These are phyloP conservation scores for Popillia japonica DNA, from an alignment of 1,140 invertebrate genomes.

Conservation along the genomic window DNA sequence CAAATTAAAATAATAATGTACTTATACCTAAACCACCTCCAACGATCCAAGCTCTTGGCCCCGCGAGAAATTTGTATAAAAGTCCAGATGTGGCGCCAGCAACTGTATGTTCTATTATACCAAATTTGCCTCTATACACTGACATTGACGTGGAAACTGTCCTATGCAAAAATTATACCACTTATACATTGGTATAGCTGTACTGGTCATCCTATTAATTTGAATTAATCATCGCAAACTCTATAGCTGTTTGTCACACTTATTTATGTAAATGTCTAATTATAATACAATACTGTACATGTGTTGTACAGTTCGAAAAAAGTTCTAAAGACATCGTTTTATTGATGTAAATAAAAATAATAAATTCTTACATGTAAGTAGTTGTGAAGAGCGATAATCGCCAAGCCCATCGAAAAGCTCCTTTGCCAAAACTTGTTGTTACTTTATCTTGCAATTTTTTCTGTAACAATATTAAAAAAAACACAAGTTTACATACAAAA, in stretches of 20 bases:
- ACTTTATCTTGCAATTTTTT: conserved; percentile 73
- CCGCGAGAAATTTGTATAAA: conserved; percentile 70
- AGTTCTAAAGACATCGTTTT: too few species aligned
- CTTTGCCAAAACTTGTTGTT: conserved; percentile 70
- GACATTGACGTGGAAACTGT: conserved; percentile 67
- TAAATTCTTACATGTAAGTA: conserved; percentile 67
- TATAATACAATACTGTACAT: too few species aligned
- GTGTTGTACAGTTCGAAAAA: too few species aligned
- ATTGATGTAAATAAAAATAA: too few species aligned
- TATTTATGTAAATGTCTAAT: conserved; percentile 36
- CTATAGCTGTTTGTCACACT: too few species aligned
- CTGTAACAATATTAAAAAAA: conserved; percentile 59
- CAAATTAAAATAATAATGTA: not conserved
- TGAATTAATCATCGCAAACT: too few species aligned
- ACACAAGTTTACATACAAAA: conserved; percentile 12
- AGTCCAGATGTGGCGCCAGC: conserved; percentile 71
- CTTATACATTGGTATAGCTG: too few species aligned
- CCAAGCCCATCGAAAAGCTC: conserved; percentile 73
- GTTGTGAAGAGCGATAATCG: conserved; percentile 70
- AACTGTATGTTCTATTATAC: conserved; percentile 70
- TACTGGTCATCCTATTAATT: too few species aligned
- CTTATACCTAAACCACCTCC: conserved; percentile 66
- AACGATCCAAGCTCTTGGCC: conserved; percentile 69
- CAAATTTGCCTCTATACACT: conserved; percentile 71
- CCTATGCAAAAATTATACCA: conserved; percentile 62